Base-by-base conservation (phyloP, 2,888 invertebrate genomes). In the Lagria hirta region DNA sequence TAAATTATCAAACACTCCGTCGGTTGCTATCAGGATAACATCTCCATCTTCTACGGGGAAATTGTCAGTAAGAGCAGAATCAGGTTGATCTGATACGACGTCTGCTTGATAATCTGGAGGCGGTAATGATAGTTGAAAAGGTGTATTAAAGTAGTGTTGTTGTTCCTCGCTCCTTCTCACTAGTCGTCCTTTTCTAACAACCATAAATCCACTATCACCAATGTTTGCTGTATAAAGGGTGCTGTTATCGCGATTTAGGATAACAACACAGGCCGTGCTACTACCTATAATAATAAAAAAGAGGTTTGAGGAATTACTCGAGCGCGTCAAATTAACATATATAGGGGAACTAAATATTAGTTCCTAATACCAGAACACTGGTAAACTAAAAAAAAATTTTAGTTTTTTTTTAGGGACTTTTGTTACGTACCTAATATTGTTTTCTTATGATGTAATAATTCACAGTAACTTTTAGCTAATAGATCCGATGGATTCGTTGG, bases 81-180 rank as follows among this genome's bases (percentile, higher is more conserved):
- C 92, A 4, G 95, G 95, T 70, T 93, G 89, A 72, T 96, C 96
- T 70, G 90, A 90, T 11, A 94, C 81, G 48, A 94, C 94, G 64
- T 86, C 84, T 49, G 85, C 84, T 54, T 87, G 86, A 58, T 89
- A 87, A 7, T 89, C 89, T 1, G 94, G 92, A 12, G 97, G 97
- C 20, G 96, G 92, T 58, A 97, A 75, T 30, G 96, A 91, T 52
- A 98, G 78, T 73, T 98, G 98, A 78, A 93, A 98, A 2, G 98
- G 98, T 21, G 98, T 97, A 75, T 98, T 98, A 74, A 98, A 98
- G 75, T 97, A 97, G 73, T 98, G 98, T 64, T 96, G 95, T 66
- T 98, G 98, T 70, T 98, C 98, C 62, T 90, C 89, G 3, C 96
- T 96, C 49, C 91, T 84, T 68, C 94, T 90, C 14, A 98, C 86